phyloP scores from a whole-genome alignment of 2,888 invertebrate genomes.

The Drosophila recens region DNA sequence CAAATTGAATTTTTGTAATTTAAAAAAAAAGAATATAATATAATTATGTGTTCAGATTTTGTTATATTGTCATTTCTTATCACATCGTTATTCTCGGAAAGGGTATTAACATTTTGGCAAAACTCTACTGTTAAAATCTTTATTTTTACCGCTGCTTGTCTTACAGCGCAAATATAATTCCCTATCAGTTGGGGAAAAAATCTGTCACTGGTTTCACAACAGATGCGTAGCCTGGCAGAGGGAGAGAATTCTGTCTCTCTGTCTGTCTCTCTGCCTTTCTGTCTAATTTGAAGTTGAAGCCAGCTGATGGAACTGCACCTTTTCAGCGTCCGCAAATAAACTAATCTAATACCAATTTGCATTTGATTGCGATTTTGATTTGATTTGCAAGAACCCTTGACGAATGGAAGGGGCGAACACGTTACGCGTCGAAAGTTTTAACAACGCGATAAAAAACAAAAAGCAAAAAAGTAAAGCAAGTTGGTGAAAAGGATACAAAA shows the following conservation, averaged over 20 bases:
- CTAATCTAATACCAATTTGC: conserved; percentile 80
- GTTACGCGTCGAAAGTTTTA: conserved; percentile 59
- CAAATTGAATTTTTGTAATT: too few species aligned
- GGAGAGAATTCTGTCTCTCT: conserved; percentile 7
- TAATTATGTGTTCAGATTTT: too few species aligned
- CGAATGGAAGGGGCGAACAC: conserved; percentile 8
- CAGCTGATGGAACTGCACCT: conserved; percentile 49
- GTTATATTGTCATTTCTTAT: too few species aligned
- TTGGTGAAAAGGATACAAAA: conserved; percentile 29
- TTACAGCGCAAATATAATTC: conserved; percentile 59
- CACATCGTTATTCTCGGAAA: background rate
- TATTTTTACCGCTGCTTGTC: conserved; percentile 31
- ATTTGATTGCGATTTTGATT: conserved; percentile 78
- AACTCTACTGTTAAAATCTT: background rate
- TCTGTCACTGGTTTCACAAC: conserved; percentile 61
- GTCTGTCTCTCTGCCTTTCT: conserved; percentile 19
- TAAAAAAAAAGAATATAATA: too few species aligned
- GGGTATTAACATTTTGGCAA: conserved; percentile 9
- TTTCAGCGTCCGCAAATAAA: conserved; percentile 67
- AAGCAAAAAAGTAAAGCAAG: background rate
- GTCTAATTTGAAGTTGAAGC: conserved; percentile 67
- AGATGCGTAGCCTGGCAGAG: conserved; percentile 59
- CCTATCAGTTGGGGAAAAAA: conserved; percentile 48
- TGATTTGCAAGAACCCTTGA: conserved; percentile 55
- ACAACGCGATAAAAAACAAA: conserved; percentile 34